These are phyloP conservation scores for Ophion ventricosus DNA, from an alignment of 2,888 invertebrate species.

Conservation along the genomic window DNA sequence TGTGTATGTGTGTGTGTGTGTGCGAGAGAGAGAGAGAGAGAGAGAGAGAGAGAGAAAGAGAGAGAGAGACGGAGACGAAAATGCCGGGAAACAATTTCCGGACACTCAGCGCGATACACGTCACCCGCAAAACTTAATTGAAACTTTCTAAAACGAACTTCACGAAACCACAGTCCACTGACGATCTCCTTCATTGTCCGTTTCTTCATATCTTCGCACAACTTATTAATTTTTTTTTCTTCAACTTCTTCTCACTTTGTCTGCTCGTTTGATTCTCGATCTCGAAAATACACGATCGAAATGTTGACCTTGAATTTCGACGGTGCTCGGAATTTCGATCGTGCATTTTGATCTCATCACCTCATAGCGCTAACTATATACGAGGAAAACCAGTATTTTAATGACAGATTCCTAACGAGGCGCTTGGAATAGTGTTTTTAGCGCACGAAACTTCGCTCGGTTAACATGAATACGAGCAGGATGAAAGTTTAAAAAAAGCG, in stretches of 20 bases:
- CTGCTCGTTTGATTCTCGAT: constrained; percentile 27
- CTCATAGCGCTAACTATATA: constrained; percentile 14
- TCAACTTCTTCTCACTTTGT: constrained; percentile 4
- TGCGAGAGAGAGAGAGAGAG: background rate
- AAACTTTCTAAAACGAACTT: constrained; percentile 69
- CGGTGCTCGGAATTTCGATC: constrained; percentile 40
- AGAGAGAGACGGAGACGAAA: constrained; percentile 18
- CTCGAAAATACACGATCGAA: background rate
- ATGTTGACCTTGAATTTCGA: constrained; percentile 47
- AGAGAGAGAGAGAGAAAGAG: background rate
- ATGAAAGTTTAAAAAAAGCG: constrained; percentile 3
- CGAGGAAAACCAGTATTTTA: constrained; percentile 49
- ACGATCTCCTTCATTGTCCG: constrained; percentile 18
- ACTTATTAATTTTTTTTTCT: constrained; percentile 22
- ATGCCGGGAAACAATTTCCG: constrained; percentile 58
- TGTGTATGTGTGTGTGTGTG: no score
- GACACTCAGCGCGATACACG: constrained; percentile 56
- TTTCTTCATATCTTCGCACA: background rate
- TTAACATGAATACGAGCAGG: background rate
- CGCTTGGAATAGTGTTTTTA: constrained; percentile 16
- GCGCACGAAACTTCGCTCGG: background rate
- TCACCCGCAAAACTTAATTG: constrained; percentile 68
- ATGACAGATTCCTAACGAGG: constrained; percentile 37
- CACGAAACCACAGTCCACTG: constrained; percentile 44
- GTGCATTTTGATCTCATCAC: constrained; percentile 44